Base-by-base conservation (phyloP, 1,140 invertebrate species). In the Drosophila setifemur region DNA sequence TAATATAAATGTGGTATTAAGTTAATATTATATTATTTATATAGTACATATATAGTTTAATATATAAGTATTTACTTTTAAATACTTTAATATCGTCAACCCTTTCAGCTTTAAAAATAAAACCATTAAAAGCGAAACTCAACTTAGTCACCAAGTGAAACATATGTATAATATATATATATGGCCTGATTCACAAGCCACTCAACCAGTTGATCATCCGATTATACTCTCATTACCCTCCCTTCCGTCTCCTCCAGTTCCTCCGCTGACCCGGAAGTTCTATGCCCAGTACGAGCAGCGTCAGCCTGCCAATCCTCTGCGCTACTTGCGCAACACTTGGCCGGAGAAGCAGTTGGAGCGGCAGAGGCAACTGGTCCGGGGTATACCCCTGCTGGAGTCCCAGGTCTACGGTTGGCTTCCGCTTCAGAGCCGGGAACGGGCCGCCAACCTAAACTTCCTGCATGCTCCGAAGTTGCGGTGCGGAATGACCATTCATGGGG, bases 351-450 rank as follows among this genome's bases (percentile, higher is more conserved):
- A 66, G 19, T 4, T 60, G 23, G 67, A 79, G n/a, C 55, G 73
- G 0, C 45, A 64, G 9, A 61, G 43, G 3, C 25, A 58, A 7
- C 45, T 77, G 21, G 25, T 6, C 9, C 14, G 8, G 19, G 37
- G 44, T 0, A 45, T 67, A 14, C 87, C 87, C 1, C 16, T 67
- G 1, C 47, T 89, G 6, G 78, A 89, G 33, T 88, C 75, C 0
- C 83, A 89, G 40, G 42, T 75, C 0, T 89, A 90, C 16, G 88
- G 88, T 9, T 90, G 88, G 88, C 42, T 88, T 19, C 88, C 88
- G 4, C 6, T 69, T 0, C 40, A 68, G 19, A 68, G 58, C 12
- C 42, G 48, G 1, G 54, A 68, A 4, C 45, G 45, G 1, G 44
- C 53, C 33, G 45, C 44, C 12, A 45, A 82, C 40, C 54, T 89